Conservation (phyloP, 2,113 vertebrate species). For the Anarhynchus alexandrinus region DNA sequence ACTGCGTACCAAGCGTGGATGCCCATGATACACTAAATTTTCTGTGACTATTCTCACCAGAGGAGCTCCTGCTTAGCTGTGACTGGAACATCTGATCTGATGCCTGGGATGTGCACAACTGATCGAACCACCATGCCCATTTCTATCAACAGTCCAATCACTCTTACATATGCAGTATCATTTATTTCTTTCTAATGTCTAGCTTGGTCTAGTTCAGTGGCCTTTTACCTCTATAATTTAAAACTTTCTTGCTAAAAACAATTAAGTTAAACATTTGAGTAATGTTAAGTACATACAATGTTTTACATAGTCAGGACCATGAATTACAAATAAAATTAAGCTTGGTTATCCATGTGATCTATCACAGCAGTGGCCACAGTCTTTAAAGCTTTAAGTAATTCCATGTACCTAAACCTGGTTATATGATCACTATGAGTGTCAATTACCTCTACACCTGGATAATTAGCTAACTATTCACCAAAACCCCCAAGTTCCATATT, state of each 20-base stretch:
- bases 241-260: not conserved
- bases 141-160: not conserved
- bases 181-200: not conserved
- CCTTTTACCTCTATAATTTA: not conserved
- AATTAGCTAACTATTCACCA: not conserved
- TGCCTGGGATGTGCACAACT: not conserved
- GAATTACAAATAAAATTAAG: not conserved
- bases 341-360: not conserved
- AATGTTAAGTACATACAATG: not conserved
- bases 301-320: not conserved
- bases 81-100: fast-evolving
- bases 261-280: not conserved
- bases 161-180: fast-evolving
- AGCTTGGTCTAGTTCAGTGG: not conserved
- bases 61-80: not conserved
- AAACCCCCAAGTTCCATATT: not conserved
- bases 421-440: not conserved
- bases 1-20: fast-evolving
- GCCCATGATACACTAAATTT: not conserved
- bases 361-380: not conserved
- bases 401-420: not conserved
- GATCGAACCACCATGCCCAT: not conserved
- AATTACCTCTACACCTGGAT: not conserved
- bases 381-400: not conserved
- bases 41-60: not conserved